Conservation (phyloP, 1,140 invertebrate genomes). For the Pseudoatta argentina region DNA sequence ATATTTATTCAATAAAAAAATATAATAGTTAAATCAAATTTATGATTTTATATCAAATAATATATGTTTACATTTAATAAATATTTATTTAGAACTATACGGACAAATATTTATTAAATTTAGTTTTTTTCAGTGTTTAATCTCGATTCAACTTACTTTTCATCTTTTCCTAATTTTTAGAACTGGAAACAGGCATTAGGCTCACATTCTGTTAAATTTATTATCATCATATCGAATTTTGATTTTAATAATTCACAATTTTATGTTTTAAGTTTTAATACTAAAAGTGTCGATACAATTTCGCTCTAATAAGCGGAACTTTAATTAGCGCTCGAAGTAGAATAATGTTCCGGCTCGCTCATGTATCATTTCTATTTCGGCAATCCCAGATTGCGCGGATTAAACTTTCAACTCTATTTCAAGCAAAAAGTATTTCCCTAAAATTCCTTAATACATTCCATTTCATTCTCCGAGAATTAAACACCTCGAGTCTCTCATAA, state of each 20-base stretch:
- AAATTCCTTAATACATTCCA: not conserved
- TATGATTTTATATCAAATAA: too few species aligned
- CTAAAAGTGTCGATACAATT: not conserved
- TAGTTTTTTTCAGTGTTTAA: too few species aligned
- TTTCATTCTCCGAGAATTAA: not conserved
- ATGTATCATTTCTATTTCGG: conserved; percentile 26
- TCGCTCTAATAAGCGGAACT: not conserved
- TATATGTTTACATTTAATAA: too few species aligned
- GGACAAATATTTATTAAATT: too few species aligned
- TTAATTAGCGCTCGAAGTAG: not conserved
- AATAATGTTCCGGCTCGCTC: conserved; percentile 1
- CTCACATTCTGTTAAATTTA: not conserved
- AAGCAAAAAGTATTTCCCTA: not conserved
- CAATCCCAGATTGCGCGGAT: not conserved
- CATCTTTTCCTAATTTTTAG: too few species aligned
- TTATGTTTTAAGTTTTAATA: not conserved
- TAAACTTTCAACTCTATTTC: conserved; percentile 17
- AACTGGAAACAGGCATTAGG: not conserved
- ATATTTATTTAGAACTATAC: too few species aligned
- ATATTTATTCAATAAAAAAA: too few species aligned
- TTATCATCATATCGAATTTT: not conserved
- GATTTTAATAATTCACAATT: not conserved
- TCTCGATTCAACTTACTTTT: too few species aligned
- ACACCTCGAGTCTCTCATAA: not conserved
- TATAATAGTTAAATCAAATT: too few species aligned